Conservation (phyloP, 1,140 invertebrate species). For the Lasioglossum baleicum region DNA sequence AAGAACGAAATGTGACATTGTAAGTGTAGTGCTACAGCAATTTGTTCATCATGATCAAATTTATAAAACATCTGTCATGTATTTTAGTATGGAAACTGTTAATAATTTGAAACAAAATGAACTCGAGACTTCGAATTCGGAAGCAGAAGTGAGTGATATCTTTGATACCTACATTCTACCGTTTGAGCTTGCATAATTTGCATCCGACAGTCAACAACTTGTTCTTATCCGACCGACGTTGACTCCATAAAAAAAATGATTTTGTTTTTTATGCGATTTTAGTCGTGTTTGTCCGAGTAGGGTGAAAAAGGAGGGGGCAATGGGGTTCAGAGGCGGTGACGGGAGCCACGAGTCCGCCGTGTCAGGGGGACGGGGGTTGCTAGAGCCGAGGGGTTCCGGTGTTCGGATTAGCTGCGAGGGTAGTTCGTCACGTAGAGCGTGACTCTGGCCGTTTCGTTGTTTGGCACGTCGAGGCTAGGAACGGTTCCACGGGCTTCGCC, state of each 20-base stretch:
- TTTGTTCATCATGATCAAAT: too few species aligned
- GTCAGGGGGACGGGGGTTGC: constrained; percentile 28
- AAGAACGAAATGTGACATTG: too few species aligned
- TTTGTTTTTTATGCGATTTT: neutral
- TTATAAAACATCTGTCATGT: too few species aligned
- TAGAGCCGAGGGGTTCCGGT: constrained; percentile 50
- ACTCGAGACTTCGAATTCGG: too few species aligned
- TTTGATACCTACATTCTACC: too few species aligned
- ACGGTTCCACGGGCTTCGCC: constrained; percentile 72
- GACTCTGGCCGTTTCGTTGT: constrained; percentile 78
- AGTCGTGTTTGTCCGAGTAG: neutral
- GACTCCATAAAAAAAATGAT: neutral
- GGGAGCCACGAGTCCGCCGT: constrained; percentile 9
- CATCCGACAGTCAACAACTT: too few species aligned
- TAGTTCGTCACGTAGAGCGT: constrained; percentile 80
- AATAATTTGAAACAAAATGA: too few species aligned
- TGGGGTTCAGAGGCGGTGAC: constrained; percentile 39
- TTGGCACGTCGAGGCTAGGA: constrained; percentile 75
- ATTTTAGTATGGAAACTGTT: too few species aligned
- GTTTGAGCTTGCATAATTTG: too few species aligned
- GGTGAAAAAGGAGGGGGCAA: neutral
- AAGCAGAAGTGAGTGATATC: too few species aligned
- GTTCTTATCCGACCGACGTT: too few species aligned
- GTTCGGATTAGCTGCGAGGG: constrained; percentile 76
- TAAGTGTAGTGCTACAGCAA: too few species aligned